These are phyloP conservation scores for Apistogramma diplotaenia DNA, from an alignment of 2,113 vertebrate genomes.

Conservation along the genomic window DNA sequence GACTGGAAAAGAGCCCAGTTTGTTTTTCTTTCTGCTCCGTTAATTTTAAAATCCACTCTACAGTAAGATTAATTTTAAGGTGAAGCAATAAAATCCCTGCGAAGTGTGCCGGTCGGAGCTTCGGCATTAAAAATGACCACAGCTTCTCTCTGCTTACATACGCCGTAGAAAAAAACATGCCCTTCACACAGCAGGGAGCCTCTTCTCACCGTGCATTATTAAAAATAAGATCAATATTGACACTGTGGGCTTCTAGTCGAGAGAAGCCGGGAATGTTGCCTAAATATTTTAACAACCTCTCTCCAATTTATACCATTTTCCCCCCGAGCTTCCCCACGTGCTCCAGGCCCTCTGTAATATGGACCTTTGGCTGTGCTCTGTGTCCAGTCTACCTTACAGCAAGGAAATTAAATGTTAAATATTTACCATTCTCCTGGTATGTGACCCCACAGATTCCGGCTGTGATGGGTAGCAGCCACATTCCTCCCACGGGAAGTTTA, in stretches of 20 bases:
- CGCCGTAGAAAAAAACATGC: background rate
- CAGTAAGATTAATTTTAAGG: background rate
- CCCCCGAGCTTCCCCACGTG: conserved; percentile 28
- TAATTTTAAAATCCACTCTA: conserved; percentile 1
- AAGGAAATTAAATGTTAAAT: conserved; percentile 77
- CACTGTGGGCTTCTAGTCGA: conserved; percentile 36
- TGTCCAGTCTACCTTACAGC: conserved; percentile 68
- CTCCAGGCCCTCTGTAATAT: conserved; percentile 34
- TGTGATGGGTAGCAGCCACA: conserved; percentile 71
- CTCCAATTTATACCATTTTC: conserved; percentile 51
- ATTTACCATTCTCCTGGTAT: conserved; percentile 75
- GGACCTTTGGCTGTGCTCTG: conserved; percentile 40
- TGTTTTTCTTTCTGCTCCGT: conserved; percentile 23
- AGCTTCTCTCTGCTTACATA: background rate
- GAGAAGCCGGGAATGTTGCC: conserved; percentile 46
- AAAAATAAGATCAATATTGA: conserved; percentile 66
- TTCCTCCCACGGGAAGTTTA: conserved; percentile 75
- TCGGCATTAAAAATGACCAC: background rate
- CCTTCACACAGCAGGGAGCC: background rate
- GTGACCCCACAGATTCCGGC: conserved; percentile 68
- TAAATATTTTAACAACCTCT: conserved; percentile 73
- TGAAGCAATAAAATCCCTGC: background rate
- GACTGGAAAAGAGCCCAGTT: background rate
- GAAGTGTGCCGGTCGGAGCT: background rate
- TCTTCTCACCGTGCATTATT: conserved; percentile 40